These are phyloP conservation scores for Lacanobia wlatinum DNA, from an alignment of 2,888 invertebrate genomes.

Conservation along the genomic window DNA sequence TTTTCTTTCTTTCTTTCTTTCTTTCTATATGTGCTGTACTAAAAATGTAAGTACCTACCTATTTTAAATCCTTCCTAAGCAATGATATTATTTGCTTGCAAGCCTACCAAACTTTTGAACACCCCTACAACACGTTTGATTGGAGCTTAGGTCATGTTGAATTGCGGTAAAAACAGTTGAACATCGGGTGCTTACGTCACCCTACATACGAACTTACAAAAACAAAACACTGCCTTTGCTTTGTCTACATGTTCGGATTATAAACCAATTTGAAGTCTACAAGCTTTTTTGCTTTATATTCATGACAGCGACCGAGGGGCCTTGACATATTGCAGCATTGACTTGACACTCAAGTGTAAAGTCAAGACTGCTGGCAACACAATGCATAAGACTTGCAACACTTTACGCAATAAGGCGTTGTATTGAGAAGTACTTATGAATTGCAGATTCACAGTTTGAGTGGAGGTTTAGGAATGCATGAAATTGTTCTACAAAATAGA, in stretches of 20 bases:
- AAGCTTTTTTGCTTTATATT: constrained; percentile 54
- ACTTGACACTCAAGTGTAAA: constrained; percentile 61
- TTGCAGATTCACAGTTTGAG: not conserved
- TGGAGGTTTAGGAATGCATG: not conserved
- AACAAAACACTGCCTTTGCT: constrained; percentile 32
- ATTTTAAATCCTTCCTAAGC: too few relatives aligned
- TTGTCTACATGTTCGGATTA: constrained; percentile 21
- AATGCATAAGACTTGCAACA: constrained; percentile 35
- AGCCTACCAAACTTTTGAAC: too few relatives aligned
- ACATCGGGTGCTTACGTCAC: constrained; percentile 23
- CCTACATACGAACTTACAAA: not conserved
- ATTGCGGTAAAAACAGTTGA: constrained; percentile 9
- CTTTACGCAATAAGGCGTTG: constrained; percentile 36
- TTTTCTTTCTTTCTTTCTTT: too few relatives aligned
- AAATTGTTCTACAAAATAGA: not conserved
- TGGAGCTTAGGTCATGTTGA: not conserved
- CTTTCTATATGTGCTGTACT: too few relatives aligned
- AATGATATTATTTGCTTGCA: too few relatives aligned
- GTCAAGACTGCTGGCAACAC: constrained; percentile 54
- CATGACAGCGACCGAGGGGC: constrained; percentile 21
- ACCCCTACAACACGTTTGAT: not conserved
- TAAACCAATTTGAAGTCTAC: constrained; percentile 15
- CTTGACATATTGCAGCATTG: constrained; percentile 65
- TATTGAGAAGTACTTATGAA: constrained; percentile 13
- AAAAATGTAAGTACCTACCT: too few relatives aligned